Evolutionary conservation across 1,140 invertebrate species (phyloP), one percentile per base, ranked within the genome.

Genomic region (Sesamia nonagrioides): DNA sequence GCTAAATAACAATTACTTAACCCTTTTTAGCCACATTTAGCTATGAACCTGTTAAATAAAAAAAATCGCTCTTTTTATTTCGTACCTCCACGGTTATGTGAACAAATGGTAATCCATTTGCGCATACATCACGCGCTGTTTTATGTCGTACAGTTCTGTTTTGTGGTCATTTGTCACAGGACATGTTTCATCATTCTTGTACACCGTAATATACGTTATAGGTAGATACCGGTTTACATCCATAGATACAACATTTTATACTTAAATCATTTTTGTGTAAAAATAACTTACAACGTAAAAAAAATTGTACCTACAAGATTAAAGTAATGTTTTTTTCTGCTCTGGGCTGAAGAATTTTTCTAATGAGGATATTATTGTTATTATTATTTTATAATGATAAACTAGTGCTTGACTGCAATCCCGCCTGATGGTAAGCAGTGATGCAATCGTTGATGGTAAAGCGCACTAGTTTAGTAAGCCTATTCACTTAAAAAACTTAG

Each of bases 151-250:
- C 50, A 4, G n/a, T 54, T 9, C 48, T 71, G 50, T 54, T 52
- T 71, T 71, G 45, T 71, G 68, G 68, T 71, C 68, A 71, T 71
- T 71, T 71, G 50, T 71, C 45, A 71, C 40, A 21, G n/a, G 21
- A 18, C 50, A 17, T 40, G 45, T 71, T 54, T 18, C n/a, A 71
- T 69, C 68, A 54, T 52, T 35, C 48, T 40, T 71, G 45, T 54
- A 8, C 68, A 37, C 17, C 18, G 48, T 54, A 17, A 69, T 50
- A 6, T 50, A 35, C 21, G 42, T 8, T 2, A 66, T 48, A n/a
- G 18, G 66, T 33, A n/a, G 18, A 42, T 33, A 18, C n/a, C 40
- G 17, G 17, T 1, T 66, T 61, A 37, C 6, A 15, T 37, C 35
- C 8, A 8, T 18, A 18, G 50, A 6, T 54, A 54, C 17, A 50